Evolutionary conservation across 2,113 vertebrate species (phyloP), one percentile per base, ranked within the genome.

Genomic region (Malurus alboscapulatus): DNA sequence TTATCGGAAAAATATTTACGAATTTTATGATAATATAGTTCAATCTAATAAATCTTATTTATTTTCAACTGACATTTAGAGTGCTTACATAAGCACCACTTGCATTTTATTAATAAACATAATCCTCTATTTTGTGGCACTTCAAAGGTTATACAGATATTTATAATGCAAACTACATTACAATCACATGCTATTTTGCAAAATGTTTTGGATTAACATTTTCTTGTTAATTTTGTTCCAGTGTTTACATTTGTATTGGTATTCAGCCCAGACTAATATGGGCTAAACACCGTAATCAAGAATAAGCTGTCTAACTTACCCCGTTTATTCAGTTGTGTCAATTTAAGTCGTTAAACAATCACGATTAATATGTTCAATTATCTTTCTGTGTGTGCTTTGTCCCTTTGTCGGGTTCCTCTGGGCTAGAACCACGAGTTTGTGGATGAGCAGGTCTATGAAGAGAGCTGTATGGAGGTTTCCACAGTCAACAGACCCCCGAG

Each of bases 371-470:
- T 3, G 44, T 53, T 69, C 69, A 34, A 40, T 94, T 92, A 74
- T 89, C n/a, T 32, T 72, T 67, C 45, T 92, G 27, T 53, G 10
- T 77, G 14, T 62, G 58, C 76, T 94, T 87, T 89, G 63, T 90
- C 55, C 73, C 17, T 92, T 48, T 62, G 26, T 44, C 73, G 78
- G 55, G 34, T 79, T 40, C 62, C 68, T 85, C 8, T 50, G 84
- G 57, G 67, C 84, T 77, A 99, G 99, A 99, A 99, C 95, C 99
- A 99, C 0, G 98, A 99, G 90, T 99, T 99, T 94, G 98, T 99
- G 95, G 99, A 99, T 36, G 99, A 99, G 88, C 98, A 99, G 95
- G 95, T 97, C 29, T 99, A 98, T 5, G 98, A 99, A 93, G 96
- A 98, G 19, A 98, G 97, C 97, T 98, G 98, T 73, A 98, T 98